Evolutionary conservation across 1,140 invertebrate species (phyloP).

Genomic region (Berghia stephanieae): DNA sequence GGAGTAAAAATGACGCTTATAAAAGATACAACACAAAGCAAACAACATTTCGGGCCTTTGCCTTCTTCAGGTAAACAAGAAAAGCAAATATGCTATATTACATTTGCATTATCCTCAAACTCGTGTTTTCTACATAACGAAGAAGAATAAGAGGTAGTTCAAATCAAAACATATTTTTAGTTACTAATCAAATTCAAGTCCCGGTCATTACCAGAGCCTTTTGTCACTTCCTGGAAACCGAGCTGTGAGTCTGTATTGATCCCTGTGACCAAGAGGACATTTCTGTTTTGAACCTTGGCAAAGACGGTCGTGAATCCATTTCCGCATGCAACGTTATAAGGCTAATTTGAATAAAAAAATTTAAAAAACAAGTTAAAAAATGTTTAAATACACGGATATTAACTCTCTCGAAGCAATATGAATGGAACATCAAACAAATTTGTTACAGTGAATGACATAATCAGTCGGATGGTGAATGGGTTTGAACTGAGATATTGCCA

Average conservation of each 20-base stretch:
- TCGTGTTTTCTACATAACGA: no score
- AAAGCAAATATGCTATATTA: no score
- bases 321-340: conserved; percentile 23
- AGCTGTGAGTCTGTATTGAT: conserved; percentile 93
- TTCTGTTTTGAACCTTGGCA: conserved; percentile 11
- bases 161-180: no score
- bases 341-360: not conserved
- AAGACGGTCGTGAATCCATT: conserved; percentile 18
- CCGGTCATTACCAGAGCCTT: conserved; percentile 54
- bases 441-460: not conserved
- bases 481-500: not conserved
- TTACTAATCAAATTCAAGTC: not conserved
- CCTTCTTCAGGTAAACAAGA: no score
- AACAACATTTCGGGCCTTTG: no score
- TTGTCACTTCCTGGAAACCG: conserved; percentile 71
- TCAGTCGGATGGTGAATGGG: not conserved
- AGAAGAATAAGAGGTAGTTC: no score
- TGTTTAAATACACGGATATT: not conserved
- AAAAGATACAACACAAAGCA: no score
- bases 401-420: not conserved
- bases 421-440: not conserved
- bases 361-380: not conserved
- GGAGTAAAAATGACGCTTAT: no score
- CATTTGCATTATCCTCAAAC: no score
- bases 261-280: conserved; percentile 82